Evolutionary conservation across 2,113 vertebrate genomes (phyloP).

Genomic region (Xenopus laevis): DNA sequence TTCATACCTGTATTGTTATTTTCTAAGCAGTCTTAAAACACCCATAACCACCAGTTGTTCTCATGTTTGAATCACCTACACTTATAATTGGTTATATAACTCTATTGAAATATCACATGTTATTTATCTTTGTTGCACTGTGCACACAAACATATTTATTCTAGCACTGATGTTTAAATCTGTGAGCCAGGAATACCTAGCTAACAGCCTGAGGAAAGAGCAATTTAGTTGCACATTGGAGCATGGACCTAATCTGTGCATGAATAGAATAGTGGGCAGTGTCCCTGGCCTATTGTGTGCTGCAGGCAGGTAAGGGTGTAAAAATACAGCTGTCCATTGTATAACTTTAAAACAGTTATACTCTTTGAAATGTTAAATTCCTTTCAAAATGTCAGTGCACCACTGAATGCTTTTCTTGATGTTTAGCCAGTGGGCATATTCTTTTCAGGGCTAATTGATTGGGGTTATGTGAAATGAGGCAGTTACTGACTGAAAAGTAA

Average conservation of each 20-base stretch:
- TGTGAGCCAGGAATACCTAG: too few relatives aligned
- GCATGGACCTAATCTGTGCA: neutral
- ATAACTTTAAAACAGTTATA: neutral
- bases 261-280: constrained; percentile 4
- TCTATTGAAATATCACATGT: too few relatives aligned
- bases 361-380: constrained; percentile 6
- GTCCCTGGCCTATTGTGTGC: neutral
- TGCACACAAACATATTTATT: too few relatives aligned
- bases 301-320: neutral
- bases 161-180: too few relatives aligned
- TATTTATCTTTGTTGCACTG: too few relatives aligned
- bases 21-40: too few relatives aligned
- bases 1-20: too few relatives aligned
- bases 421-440: neutral
- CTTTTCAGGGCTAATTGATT: neutral
- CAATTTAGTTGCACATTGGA: neutral
- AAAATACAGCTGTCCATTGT: neutral
- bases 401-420: neutral
- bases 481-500: too few relatives aligned
- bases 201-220: neutral
- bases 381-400: neutral
- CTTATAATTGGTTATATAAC: too few relatives aligned
- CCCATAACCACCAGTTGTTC: too few relatives aligned
- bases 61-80: too few relatives aligned
- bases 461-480: too few relatives aligned